A percentile compares a stretch with the other conserved stretches of the same genome.
phyloP scores from a whole-genome alignment of 2,113 vertebrate species.

The Epinephelus lanceolatus region DNA sequence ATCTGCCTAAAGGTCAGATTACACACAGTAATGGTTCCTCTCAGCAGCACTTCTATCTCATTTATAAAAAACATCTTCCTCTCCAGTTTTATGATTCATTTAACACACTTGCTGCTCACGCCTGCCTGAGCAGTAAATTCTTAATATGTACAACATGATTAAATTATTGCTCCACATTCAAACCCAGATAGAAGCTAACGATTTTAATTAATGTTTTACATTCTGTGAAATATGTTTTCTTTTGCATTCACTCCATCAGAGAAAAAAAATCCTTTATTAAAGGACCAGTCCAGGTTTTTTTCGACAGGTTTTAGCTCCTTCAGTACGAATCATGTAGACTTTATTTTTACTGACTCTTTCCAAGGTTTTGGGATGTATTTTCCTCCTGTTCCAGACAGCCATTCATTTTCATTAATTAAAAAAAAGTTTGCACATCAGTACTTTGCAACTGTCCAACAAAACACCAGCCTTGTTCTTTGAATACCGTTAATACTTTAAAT shows the following conservation, averaged over 20 bases:
- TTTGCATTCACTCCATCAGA: background rate
- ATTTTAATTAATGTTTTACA: constrained; percentile 29
- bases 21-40: constrained; percentile 24
- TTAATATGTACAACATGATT: constrained; percentile 42
- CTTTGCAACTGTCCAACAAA: too few species aligned
- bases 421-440: too few species aligned
- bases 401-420: too few species aligned
- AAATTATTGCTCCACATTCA: constrained; percentile 37
- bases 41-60: constrained; percentile 15
- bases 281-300: background rate
- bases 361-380: too few species aligned
- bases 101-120: constrained; percentile 14
- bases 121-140: constrained; percentile 30
- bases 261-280: background rate
- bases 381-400: too few species aligned
- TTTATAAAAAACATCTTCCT: constrained; percentile 18
- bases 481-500: background rate
- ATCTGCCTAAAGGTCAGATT: background rate
- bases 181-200: background rate
- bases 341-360: too few species aligned
- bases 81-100: constrained; percentile 31
- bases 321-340: too few species aligned
- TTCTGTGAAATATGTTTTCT: constrained; percentile 21
- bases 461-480: too few species aligned
- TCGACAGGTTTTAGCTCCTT: background rate